Evolutionary conservation across 1,140 invertebrate species (phyloP), one percentile per base, ranked within the genome.

Genomic region (Rhopalosiphum maidis): DNA sequence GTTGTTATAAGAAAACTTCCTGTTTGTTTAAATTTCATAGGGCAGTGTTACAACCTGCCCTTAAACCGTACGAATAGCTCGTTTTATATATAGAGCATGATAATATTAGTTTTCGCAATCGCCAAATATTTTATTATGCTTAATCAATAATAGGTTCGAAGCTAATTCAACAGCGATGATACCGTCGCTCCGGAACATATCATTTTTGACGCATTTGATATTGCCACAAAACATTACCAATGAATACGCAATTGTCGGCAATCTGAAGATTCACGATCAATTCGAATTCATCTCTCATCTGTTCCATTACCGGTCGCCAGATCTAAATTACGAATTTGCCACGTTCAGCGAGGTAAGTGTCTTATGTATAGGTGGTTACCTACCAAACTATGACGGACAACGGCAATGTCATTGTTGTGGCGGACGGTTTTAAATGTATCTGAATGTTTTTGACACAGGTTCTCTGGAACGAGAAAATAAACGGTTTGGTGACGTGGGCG

Each of bases 211-310:
- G 1, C 95, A 96, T 94, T 94, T 96, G 1, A 96, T 96, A 90
- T 94, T 97, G 5, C 97, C 97, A 8, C 96, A 96, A 88, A 96
- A 96, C 4, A 96, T 96, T 93, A 95, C 96, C 41, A 96, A 97
- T 90, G 95, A 96, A 11, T 96, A 97, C 94, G 96, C 96, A 41
- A 93, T 97, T 4, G 95, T 95, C 77, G 94, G 88, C 6, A 94
- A 94, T 30, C n/a, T 94, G 9, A 91, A 94, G 30, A 94, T 94
- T 86, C 94, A 91, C 30, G 87, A 95, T 43, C 93, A 94, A 86
- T 94, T 94, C 41, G 94, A 94, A 30, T 90, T 94, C 30, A 77
- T 94, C 23, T 68, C 94, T 4, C 94, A 94, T 89, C 30, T 94
- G 8, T 43, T 94, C 22, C 94, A 94, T 91, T 94, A 93, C 21